phyloP scores from a whole-genome alignment of 2,888 invertebrate species.

The Tipula unca region DNA sequence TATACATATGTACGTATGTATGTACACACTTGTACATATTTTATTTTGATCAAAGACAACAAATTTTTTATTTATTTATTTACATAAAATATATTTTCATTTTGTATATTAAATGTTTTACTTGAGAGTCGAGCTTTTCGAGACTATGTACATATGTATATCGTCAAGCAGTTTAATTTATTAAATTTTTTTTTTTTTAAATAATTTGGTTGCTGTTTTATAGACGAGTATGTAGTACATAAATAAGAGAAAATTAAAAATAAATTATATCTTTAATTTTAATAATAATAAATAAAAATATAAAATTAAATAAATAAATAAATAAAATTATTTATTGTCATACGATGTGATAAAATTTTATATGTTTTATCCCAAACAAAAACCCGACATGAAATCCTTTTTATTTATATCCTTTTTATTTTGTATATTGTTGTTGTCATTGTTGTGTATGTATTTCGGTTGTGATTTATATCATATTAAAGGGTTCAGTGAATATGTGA shows the following conservation, averaged over 20 bases:
- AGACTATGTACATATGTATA: too few relatives aligned
- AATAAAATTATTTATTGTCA: background rate
- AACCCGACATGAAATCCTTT: background rate
- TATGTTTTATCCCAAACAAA: background rate
- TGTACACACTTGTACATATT: background rate
- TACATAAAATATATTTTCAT: background rate
- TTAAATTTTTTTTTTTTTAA: background rate
- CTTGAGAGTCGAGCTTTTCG: background rate
- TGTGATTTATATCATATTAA: background rate
- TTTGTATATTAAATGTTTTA: background rate
- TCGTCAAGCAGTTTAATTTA: background rate
- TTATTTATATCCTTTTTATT: background rate
- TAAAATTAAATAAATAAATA: background rate
- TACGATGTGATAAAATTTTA: background rate
- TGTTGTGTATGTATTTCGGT: background rate
- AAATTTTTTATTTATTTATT: background rate
- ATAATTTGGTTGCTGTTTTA: background rate
- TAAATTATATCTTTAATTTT: background rate
- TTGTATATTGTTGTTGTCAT: background rate
- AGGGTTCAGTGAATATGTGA: constrained; percentile 14
- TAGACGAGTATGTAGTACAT: background rate
- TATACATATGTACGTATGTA: background rate
- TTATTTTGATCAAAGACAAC: background rate
- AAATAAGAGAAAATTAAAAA: background rate
- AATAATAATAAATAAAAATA: background rate